These are phyloP conservation scores for Apeltes quadracus DNA, from an alignment of 2,113 vertebrate genomes.

Conservation along the genomic window DNA sequence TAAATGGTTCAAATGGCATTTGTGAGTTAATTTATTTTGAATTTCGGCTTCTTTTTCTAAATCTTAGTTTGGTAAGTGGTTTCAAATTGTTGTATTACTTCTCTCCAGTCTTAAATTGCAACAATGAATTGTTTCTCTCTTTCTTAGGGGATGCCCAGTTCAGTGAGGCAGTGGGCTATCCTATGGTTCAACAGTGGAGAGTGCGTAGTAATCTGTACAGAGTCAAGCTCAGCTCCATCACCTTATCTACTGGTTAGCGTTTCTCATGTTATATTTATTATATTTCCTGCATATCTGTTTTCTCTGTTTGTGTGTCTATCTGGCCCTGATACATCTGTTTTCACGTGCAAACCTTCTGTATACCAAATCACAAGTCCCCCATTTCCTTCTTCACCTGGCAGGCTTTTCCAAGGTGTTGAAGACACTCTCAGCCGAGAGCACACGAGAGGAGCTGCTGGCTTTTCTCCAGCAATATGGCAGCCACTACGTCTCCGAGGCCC, in stretches of 20 bases:
- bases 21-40: constrained; percentile 37
- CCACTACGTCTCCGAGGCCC: constrained; percentile 93
- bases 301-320: background rate
- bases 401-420: constrained; percentile 95
- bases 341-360: background rate
- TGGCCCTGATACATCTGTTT: background rate
- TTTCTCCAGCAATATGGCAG: constrained; percentile 93
- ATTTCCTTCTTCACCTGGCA: constrained; percentile 58
- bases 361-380: background rate
- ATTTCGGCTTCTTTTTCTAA: constrained; percentile 5
- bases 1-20: constrained; percentile 56
- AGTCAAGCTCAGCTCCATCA: constrained; percentile 96
- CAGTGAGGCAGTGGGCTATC: constrained; percentile 94
- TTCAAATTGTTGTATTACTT: constrained; percentile 16
- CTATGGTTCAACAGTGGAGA: constrained; percentile 96
- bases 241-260: constrained; percentile 90
- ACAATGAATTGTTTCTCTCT: background rate
- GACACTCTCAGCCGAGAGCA: constrained; percentile 91
- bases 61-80: constrained; percentile 1
- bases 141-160: constrained; percentile 89
- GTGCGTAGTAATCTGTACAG: constrained; percentile 97
- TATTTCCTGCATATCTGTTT: background rate
- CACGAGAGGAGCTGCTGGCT: constrained; percentile 90
- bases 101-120: background rate
- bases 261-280: background rate